Evolutionary conservation across 2,888 invertebrate genomes (phyloP).

Genomic region (Ectemnius continuus): DNA sequence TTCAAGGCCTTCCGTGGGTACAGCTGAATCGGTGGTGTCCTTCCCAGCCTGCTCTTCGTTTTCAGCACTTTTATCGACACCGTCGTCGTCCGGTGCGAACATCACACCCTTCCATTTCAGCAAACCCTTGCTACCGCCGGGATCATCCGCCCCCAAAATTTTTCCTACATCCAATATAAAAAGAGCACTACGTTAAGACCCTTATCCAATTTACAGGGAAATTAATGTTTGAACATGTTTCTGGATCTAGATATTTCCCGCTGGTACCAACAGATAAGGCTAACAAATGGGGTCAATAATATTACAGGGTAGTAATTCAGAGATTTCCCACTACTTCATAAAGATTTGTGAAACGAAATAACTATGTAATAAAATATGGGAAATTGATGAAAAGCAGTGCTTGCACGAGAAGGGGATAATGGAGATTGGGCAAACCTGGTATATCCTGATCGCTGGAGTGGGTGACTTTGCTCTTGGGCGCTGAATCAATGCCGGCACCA

Average conservation of each 20-base stretch:
- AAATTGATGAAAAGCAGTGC: too few species aligned
- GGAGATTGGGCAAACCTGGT: conserved; percentile 64
- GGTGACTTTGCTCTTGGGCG: conserved; percentile 62
- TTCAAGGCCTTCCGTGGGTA: conserved; percentile 53
- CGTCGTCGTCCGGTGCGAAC: conserved; percentile 83
- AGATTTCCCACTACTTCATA: not conserved
- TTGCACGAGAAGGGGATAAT: not conserved
- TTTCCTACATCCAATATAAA: conserved; percentile 62
- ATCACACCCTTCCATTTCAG: conserved; percentile 89
- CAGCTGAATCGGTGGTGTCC: conserved; percentile 60
- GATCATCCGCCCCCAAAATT: conserved; percentile 73
- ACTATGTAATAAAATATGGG: not conserved
- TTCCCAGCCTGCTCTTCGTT: conserved; percentile 70
- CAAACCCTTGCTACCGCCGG: conserved; percentile 80
- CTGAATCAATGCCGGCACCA: conserved; percentile 59
- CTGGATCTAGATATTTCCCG: too few species aligned
- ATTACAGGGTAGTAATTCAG: too few species aligned
- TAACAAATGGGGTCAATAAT: too few species aligned
- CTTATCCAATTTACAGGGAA: too few species aligned
- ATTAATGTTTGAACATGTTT: too few species aligned
- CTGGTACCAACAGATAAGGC: too few species aligned
- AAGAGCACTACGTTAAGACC: not conserved
- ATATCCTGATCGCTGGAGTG: conserved; percentile 79
- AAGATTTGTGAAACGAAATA: not conserved
- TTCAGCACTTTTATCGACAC: conserved; percentile 59